Conservation (phyloP, 2,888 invertebrate genomes). For the Epinotia bilunana region DNA sequence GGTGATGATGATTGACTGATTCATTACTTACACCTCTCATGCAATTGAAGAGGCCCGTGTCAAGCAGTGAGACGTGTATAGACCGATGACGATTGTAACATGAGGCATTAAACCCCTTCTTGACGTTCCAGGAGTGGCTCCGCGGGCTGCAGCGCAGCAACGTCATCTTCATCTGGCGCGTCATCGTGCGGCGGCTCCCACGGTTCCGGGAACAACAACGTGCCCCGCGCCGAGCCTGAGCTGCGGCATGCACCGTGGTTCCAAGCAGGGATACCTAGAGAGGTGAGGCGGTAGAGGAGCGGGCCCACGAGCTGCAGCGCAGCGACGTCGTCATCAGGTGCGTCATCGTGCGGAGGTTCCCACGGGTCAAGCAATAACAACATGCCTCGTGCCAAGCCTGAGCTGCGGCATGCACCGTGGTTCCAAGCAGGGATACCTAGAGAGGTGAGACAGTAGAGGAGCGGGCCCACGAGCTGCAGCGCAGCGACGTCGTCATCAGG, state of each 20-base stretch:
- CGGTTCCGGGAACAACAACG: constrained; percentile 77
- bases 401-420: constrained; percentile 96
- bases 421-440: constrained; percentile 98
- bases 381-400: constrained; percentile 86
- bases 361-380: constrained; percentile 76
- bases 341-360: constrained; percentile 70
- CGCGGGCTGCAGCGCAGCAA: constrained; percentile 67
- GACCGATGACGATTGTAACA: not conserved
- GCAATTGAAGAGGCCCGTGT: no score
- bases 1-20: no score
- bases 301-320: constrained; percentile 64
- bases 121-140: constrained; percentile 55
- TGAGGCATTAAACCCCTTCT: not conserved
- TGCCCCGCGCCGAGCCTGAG: constrained; percentile 87
- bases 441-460: constrained; percentile 76
- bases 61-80: not conserved
- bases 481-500: constrained; percentile 75
- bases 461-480: constrained; percentile 61
- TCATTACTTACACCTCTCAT: no score
- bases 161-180: constrained; percentile 74
- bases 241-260: constrained; percentile 97
- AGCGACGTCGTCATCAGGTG: constrained; percentile 73
- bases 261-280: constrained; percentile 97
- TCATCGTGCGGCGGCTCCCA: constrained; percentile 70
- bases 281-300: constrained; percentile 60